Base-by-base conservation (phyloP, 2,888 invertebrate species). In the Drosophila meridiana region DNA sequence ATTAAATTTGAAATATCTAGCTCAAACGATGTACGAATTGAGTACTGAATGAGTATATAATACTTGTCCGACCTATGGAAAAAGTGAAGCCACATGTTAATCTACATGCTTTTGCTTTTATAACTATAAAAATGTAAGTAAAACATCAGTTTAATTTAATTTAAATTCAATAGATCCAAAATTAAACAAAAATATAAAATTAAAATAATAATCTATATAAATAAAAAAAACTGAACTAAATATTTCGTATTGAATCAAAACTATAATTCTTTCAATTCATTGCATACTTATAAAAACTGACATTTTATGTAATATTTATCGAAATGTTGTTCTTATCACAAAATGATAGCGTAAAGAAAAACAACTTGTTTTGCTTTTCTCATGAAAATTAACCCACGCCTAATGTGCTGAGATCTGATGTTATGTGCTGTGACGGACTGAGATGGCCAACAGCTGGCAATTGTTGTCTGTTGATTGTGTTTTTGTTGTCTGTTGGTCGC, bases 401-500 rank as follows among this genome's bases (percentile, higher is more conserved):
- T 40, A n/a, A 28, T 52, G 20, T 34, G 20, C 4, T 34, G 34
- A 52, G 20, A n/a, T 55, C 9, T 40, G 38, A 28, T 40, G 28
- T 30, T 26, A 55, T 55, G 3, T 55, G 9, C 11, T 40, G 40
- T n/a, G 55, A 55, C 4, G n/a, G 40, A 2, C 28, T 32, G 32
- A 30, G n/a, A n/a, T n/a, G 55, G 55, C 14, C 55, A 38, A 14
- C 55, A 28, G 14, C 14, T 28, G 38, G 38, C 14, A 28, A 53
- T 53, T 53, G 40, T 30, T 56, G 56, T 11, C n/a, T 56, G 56
- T 11, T 40, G 42, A 32, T 5, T 5, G 30, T 14, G n/a, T 20
- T 36, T 59, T 66, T 81, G 67, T 74, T 75, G 40, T 47, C 58
- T 58, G 68, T 13, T 11, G 20, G 36, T 75, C 11, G 55, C 78